These are phyloP conservation scores for Candoia aspera DNA, from an alignment of 2,113 vertebrate genomes.

Conservation along the genomic window DNA sequence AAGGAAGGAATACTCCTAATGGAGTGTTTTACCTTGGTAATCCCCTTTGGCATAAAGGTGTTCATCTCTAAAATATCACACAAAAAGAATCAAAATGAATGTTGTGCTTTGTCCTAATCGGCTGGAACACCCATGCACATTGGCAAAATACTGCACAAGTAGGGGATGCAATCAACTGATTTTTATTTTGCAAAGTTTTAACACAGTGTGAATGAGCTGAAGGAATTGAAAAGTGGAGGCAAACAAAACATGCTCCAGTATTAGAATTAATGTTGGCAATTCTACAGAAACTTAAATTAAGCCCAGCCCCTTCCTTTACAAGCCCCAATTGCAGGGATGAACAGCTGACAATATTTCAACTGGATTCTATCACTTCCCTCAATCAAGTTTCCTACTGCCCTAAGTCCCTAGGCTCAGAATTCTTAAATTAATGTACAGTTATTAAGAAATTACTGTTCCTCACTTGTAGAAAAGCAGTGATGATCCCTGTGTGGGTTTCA, in stretches of 20 bases:
- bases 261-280: neutral
- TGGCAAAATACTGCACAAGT: neutral
- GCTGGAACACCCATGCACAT: neutral
- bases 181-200: neutral
- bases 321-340: neutral
- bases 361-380: neutral
- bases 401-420: neutral
- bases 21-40: neutral
- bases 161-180: neutral
- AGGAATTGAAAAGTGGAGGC: neutral
- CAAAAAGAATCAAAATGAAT: neutral
- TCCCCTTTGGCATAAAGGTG: neutral
- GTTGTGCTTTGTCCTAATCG: neutral
- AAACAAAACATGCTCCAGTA: neutral
- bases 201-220: neutral
- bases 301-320: neutral
- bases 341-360: neutral
- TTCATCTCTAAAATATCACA: neutral
- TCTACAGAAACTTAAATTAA: neutral
- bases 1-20: neutral
- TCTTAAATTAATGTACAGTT: neutral
- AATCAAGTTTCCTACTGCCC: neutral
- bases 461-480: neutral
- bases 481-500: neutral
- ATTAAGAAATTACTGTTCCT: neutral